Base-by-base conservation (phyloP, 2,797 vertebrate species). In the Myiothlypis chrysogaster region DNA sequence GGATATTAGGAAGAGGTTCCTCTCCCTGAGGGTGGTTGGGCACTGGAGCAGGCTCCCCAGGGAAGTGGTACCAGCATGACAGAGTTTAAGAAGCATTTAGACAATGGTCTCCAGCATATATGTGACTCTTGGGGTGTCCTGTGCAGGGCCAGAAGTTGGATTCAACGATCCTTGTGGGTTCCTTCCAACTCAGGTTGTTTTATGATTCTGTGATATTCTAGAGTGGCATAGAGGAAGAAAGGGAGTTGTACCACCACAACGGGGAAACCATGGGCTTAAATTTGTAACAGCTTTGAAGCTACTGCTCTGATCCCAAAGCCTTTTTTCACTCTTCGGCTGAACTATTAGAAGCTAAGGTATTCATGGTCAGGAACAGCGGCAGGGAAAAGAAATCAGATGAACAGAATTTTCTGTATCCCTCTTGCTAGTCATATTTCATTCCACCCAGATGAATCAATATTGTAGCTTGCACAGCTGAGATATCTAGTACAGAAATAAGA, bases 391-490 rank as follows among this genome's bases (percentile, higher is more conserved):
- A 92, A 87, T 80, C 49, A 60, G 41, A 87, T 83, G 28, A 70
- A 77, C 47, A 77, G 34, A 66, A 46, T 80, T 92, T 94, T 87
- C 47, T 78, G 9, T 86, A 63, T 86, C 34, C 6, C 55, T 63
- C 5, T 61, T 55, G 46, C 70, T 65, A 61, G 46, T 64, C 43
- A 17, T 90, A 70, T 84, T 90, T 94, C 44, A 61, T 95, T 94
- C 65, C 35, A 73, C 24, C 6, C 41, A 25, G 57, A 77, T 77
- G 66, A 95, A 93, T 94, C 89, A 88, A 81, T 93, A 78, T 60
- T 83, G 35, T 83, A 60, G 71, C 82, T 91, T 93, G 43, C 76
- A 88, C 61, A 93, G 91, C 82, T 76, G 84, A 96, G 61, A 39
- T 76, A 77, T 24, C 39, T 80, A 61, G 64, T 87, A 81, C 71